Percentiles rank a stretch among this genome's conserved stretches.
Conservation (phyloP, 2,113 vertebrate genomes). For the Capra hircus region DNA sequence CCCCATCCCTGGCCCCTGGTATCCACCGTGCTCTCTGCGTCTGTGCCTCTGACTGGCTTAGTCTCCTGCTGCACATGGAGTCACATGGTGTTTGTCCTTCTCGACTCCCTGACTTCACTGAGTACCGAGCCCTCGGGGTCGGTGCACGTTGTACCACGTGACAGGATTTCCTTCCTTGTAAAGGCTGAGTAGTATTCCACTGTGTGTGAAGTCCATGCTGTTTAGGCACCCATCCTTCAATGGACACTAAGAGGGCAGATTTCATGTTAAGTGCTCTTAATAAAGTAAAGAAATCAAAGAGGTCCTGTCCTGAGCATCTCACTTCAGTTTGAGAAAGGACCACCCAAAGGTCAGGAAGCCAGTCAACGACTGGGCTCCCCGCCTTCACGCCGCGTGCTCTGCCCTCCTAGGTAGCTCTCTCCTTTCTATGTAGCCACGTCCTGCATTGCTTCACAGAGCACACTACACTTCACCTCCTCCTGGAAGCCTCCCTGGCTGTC, state of each 20-base stretch:
- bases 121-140: neutral
- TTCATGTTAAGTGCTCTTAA: neutral
- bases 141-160: neutral
- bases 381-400: no score
- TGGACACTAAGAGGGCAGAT: neutral
- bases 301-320: neutral
- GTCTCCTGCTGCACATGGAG: neutral
- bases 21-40: neutral
- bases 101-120: neutral
- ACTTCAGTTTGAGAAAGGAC: neutral
- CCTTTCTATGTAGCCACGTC: neutral
- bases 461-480: neutral
- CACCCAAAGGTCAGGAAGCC: neutral
- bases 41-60: neutral
- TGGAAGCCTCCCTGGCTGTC: neutral
- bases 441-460: neutral
- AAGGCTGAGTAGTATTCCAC: neutral
- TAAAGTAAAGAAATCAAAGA: neutral
- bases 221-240: neutral
- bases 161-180: neutral
- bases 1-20: neutral
- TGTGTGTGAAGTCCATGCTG: neutral
- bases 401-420: neutral
- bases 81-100: no score
- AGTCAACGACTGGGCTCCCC: neutral